These are phyloP conservation scores for Parnassius apollo DNA, from an alignment of 2,888 invertebrate species.

Conservation along the genomic window DNA sequence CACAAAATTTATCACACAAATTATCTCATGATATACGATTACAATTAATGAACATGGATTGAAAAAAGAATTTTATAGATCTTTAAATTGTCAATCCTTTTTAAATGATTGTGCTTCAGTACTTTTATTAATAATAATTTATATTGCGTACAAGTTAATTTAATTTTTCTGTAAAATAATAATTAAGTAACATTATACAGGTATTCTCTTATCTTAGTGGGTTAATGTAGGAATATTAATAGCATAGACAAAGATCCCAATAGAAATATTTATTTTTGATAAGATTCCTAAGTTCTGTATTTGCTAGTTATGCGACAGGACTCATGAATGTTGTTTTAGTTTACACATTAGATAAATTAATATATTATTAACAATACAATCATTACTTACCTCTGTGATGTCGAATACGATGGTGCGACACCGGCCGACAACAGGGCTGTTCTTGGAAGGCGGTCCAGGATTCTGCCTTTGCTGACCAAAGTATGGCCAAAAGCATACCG, in stretches of 20 bases:
- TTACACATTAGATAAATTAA: background rate
- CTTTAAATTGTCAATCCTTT: no score
- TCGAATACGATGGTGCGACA: slow-evolving; percentile 81
- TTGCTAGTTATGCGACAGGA: slow-evolving; percentile 7
- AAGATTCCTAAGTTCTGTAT: slow-evolving; percentile 10
- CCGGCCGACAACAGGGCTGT: slow-evolving; percentile 83
- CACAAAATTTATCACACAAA: no score
- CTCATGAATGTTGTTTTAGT: slow-evolving; percentile 1
- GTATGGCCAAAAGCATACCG: slow-evolving; percentile 58
- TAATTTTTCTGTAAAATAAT: no score
- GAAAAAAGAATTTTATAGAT: no score
- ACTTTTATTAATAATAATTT: no score
- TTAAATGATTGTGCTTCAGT: no score
- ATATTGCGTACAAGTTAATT: no score
- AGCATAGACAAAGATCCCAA: background rate
- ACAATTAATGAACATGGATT: no score
- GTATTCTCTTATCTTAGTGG: no score
- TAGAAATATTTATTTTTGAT: slow-evolving; percentile 10
- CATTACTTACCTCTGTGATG: slow-evolving; percentile 82
- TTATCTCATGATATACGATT: no score
- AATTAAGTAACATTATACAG: no score
- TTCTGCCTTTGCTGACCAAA: slow-evolving; percentile 79
- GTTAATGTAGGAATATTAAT: no score
- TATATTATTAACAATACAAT: background rate
- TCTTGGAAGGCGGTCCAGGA: slow-evolving; percentile 85